Base-by-base conservation (phyloP, 2,797 vertebrate species). In the Pampus argenteus region DNA sequence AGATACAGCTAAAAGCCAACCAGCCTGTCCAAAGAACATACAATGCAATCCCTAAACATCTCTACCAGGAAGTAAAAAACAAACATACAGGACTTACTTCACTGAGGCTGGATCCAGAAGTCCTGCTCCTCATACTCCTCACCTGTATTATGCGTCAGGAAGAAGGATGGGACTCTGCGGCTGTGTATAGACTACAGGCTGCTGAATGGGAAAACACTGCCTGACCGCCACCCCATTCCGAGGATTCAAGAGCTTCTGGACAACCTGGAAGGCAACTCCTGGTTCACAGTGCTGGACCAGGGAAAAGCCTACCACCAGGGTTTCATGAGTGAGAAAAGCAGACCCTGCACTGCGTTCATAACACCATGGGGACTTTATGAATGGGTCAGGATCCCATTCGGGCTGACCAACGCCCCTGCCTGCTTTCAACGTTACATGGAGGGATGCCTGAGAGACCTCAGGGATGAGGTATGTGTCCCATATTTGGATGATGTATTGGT, bases 41-140 rank as follows among this genome's bases (percentile, higher is more conserved):
- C 4, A 73, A 60, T n/a, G 10, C 72, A 38, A 77, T 82, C 6
- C 75, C 71, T 14, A 2, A 5, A 36, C 69, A 18, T 1, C 68
- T 85, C 1, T 75, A 85, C 3, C 57, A 85, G 23, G 74, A 83
- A 65, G 80, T 85, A 9, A 84, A 82, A n/a, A 47, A 47, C 49
- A 3, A 31, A 84, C 28, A 44, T 81, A 5, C 58, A 83, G 10
- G 51, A 76, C 5, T 18, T 75, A 15, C 44, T 79, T 0, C 22
- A 23, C 1, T 4, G 15, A 31, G 56, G 59, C 2, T 82, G 49
- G 66, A 78, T 79, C 2, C 38, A 75, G 22, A 64, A 80, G 3
- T 81, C 67, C 1, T 25, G 9, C 1, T 83, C 68, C 2, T 50
- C 74, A 0, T 79, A 76, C 22, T 70, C 71, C 1, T 76, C 57